Conservation (phyloP, 2,113 vertebrate genomes). For the Nerophis ophidion region DNA sequence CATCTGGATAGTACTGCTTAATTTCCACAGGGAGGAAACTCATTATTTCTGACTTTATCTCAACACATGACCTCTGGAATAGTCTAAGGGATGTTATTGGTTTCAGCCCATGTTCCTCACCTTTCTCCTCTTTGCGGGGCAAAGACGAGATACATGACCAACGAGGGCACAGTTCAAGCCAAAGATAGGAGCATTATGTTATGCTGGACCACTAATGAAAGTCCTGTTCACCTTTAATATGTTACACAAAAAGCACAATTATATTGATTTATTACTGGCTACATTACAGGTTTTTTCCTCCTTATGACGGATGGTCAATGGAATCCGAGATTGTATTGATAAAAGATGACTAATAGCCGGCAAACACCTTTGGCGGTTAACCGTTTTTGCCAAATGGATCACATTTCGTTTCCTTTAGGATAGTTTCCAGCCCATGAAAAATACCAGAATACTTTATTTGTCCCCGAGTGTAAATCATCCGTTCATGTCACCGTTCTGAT, state of each 20-base stretch:
- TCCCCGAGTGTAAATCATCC: constrained; percentile 11
- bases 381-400: constrained; percentile 32
- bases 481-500: constrained; percentile 6
- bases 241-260: constrained; percentile 33
- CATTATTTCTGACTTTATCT: constrained; percentile 72
- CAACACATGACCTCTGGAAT: constrained; percentile 61
- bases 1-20: constrained; percentile 71
- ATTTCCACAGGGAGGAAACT: constrained; percentile 72
- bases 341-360: constrained; percentile 41
- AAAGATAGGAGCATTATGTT: constrained; percentile 31
- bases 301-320: constrained; percentile 40
- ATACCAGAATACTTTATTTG: neutral
- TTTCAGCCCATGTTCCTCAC: constrained; percentile 41
- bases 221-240: constrained; percentile 38
- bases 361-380: constrained; percentile 26
- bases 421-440: neutral
- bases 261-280: constrained; percentile 53
- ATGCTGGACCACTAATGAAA: constrained; percentile 28
- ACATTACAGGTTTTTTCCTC: constrained; percentile 31
- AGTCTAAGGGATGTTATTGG: constrained; percentile 61
- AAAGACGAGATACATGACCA: constrained; percentile 44
- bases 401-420: constrained; percentile 19
- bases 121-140: constrained; percentile 19
- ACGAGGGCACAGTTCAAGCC: constrained; percentile 27
- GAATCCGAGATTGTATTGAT: constrained; percentile 50